These are phyloP conservation scores for Pyralis farinalis DNA, from an alignment of 2,888 invertebrate species.

Conservation along the genomic window DNA sequence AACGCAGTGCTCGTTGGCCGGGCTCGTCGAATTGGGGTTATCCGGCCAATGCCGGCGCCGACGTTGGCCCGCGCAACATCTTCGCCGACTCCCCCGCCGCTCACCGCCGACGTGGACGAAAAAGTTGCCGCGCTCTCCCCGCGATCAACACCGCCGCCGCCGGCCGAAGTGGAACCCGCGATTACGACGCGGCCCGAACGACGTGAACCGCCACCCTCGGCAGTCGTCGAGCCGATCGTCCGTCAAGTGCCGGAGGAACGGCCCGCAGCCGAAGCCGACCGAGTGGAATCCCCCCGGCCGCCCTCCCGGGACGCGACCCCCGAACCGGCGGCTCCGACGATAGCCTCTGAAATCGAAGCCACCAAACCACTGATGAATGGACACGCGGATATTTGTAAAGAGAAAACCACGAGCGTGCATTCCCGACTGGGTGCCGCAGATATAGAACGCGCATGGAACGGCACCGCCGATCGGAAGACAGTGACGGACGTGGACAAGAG, in stretches of 20 bases:
- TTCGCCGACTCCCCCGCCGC: slow-evolving; percentile 25
- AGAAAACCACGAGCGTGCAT: slow-evolving; percentile 21
- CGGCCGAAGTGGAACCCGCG: slow-evolving; percentile 35
- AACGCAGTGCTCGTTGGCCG: slow-evolving; percentile 59
- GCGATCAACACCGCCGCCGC: slow-evolving; percentile 24
- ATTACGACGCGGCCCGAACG: slow-evolving; percentile 36
- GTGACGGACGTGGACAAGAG: slow-evolving; percentile 21
- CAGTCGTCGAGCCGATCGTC: slow-evolving; percentile 62
- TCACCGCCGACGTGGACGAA: slow-evolving; percentile 26
- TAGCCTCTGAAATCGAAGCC: slow-evolving; percentile 9
- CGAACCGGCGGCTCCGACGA: slow-evolving; percentile 8
- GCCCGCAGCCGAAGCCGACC: slow-evolving; percentile 17
- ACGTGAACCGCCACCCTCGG: slow-evolving; percentile 50
- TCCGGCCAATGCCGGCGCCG: slow-evolving; percentile 72
- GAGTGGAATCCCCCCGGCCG: slow-evolving; percentile 36
- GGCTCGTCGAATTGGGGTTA: slow-evolving; percentile 77
- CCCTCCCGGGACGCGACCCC: slow-evolving; percentile 19
- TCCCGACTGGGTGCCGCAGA: slow-evolving; percentile 52
- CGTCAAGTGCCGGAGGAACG: slow-evolving; percentile 45
- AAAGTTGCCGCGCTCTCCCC: slow-evolving; percentile 29
- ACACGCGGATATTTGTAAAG: slow-evolving; percentile 24
- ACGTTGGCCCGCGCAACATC: slow-evolving; percentile 23
- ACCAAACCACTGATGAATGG: slow-evolving; percentile 35
- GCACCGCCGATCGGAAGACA: slow-evolving; percentile 29
- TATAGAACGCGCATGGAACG: slow-evolving; percentile 60